Evolutionary conservation across 2,797 vertebrate species (phyloP).

Genomic region (Lepilemur ruficaudatus): DNA sequence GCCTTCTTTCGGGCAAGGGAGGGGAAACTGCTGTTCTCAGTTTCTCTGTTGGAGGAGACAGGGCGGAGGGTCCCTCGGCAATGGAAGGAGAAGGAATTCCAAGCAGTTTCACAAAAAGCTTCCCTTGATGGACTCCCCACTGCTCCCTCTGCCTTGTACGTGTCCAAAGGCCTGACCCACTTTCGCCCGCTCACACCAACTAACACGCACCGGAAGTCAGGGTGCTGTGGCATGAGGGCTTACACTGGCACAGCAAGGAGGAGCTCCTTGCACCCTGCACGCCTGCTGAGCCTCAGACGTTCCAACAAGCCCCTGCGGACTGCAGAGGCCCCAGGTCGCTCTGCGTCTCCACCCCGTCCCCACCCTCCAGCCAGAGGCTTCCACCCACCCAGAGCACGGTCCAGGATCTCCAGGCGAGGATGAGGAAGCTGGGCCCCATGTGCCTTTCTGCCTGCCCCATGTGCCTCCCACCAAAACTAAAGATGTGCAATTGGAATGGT

Average conservation of each 20-base stretch:
- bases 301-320: background rate
- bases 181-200: background rate
- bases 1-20: background rate
- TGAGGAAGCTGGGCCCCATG: background rate
- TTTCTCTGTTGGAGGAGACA: background rate
- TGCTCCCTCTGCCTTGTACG: background rate
- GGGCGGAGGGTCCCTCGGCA: background rate
- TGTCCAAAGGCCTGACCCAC: background rate
- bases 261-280: too few relatives aligned
- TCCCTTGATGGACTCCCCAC: background rate
- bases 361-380: background rate
- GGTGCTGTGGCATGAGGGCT: background rate
- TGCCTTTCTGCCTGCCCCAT: background rate
- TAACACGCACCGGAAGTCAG: background rate
- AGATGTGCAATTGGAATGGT: background rate
- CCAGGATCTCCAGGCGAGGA: background rate
- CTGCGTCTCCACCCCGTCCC: background rate
- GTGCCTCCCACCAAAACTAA: background rate
- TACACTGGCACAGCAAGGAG: background rate
- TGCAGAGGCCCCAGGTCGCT: background rate
- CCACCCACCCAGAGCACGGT: fast-evolving
- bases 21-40: background rate
- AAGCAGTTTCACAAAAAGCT: background rate
- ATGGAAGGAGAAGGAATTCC: background rate
- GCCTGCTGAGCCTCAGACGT: background rate